These are phyloP conservation scores for Oreonectes daqikongensis DNA, from an alignment of 2,797 vertebrate genomes.

Conservation along the genomic window DNA sequence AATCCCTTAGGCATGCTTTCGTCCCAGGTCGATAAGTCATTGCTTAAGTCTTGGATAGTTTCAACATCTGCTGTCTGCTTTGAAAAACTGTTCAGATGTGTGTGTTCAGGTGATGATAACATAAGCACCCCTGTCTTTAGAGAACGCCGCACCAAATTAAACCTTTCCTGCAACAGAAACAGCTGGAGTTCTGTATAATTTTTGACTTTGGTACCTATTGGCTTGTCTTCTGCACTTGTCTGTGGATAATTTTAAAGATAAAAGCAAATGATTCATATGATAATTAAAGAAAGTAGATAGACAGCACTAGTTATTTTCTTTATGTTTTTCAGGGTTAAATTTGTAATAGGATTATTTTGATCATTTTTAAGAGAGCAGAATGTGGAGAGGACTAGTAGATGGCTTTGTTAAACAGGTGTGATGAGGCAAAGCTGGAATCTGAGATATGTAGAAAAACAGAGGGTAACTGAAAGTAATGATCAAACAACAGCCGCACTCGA, in stretches of 20 bases:
- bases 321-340: neutral
- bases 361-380: neutral
- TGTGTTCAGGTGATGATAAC: slow-evolving; percentile 19
- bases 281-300: neutral
- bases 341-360: neutral
- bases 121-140: slow-evolving; percentile 33
- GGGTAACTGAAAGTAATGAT: slow-evolving; percentile 28
- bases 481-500: slow-evolving; percentile 5
- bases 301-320: neutral
- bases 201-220: neutral
- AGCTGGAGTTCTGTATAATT: slow-evolving; percentile 35
- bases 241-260: neutral
- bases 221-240: slow-evolving; percentile 1
- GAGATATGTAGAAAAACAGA: slow-evolving; percentile 45
- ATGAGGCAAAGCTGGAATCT: slow-evolving; percentile 49
- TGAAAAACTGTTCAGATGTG: slow-evolving; percentile 27
- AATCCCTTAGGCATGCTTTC: neutral
- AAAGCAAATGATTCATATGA: neutral
- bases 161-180: slow-evolving; percentile 41
- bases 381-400: neutral
- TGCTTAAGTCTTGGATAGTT: neutral
- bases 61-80: slow-evolving; percentile 30
- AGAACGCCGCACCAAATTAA: slow-evolving; percentile 22
- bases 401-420: slow-evolving; percentile 51
- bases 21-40: slow-evolving; percentile 3